Base-by-base conservation (phyloP, 2,113 vertebrate species). In the Phylloscopus whistleri region DNA sequence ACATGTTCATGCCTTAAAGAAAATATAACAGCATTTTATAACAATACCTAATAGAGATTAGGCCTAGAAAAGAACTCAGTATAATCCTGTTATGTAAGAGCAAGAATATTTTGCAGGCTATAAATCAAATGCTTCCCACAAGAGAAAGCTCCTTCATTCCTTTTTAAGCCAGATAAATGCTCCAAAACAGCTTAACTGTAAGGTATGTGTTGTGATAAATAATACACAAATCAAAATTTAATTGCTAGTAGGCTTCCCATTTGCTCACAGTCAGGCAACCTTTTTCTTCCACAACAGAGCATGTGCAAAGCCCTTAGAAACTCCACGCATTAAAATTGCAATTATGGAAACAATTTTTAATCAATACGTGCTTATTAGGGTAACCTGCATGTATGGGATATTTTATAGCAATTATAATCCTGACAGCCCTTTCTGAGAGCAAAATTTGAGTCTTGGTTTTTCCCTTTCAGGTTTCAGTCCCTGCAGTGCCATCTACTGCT, bases 401-500 rank as follows among this genome's bases (percentile, higher is more conserved):
- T 92, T 87, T 94, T 76, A 69, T 24, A 83, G 67, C 51, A 90
- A 83, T 83, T 95, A 69, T 35, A 90, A 85, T 83, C 55, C 63
- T 28, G 11, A 66, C 62, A 79, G 51, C 46, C 21, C 53, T 87
- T 91, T 85, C 74, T 33, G 75, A 82, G 41, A 85, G 58, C 12
- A 89, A 87, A 90, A 91, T 85, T 56, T 83, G 46, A 31, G 35
- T 89, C 39, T 37, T 56, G 26, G 1, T 8, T 72, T 84, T 68
- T 85, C 28, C 24, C 62, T 83, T 91, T 87, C 78, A 73, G 55
- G 96, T 97, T 95, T 94, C 67, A 97, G 87, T 95, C 96, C 91
- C 95, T 9, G 93, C 94, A 97, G 89, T 85, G 93, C 95, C 96
- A 95, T 81, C 95, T 97, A 95, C 95, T 93, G 95, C 93, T 85